Evolutionary conservation across 2,888 invertebrate species (phyloP).

Genomic region (Geotrupes spiniger): DNA sequence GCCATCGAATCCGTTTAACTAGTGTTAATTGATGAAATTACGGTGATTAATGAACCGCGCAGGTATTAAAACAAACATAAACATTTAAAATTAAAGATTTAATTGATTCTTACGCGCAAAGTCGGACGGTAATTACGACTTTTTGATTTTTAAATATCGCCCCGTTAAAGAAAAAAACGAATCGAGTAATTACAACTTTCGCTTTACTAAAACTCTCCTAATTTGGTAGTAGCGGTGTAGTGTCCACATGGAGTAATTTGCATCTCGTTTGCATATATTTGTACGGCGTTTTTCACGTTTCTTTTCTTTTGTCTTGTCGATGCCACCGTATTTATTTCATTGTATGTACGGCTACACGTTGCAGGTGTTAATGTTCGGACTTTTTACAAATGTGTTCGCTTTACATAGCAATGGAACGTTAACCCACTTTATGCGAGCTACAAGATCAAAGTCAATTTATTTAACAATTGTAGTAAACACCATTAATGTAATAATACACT

Average conservation of each 20-base stretch:
- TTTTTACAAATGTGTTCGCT: background rate
- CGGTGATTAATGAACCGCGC: no score
- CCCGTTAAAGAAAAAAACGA: constrained; percentile 11
- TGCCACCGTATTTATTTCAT: background rate
- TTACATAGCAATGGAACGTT: background rate
- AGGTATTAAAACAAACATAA: constrained; percentile 2
- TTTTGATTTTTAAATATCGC: constrained; percentile 4
- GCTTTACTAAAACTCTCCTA: constrained; percentile 19
- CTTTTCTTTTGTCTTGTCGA: background rate
- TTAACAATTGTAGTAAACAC: no score
- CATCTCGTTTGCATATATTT: constrained; percentile 18
- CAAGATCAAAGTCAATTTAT: no score
- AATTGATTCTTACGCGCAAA: constrained; percentile 4
- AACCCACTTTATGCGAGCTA: background rate
- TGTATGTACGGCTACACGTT: background rate
- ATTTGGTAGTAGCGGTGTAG: constrained; percentile 17
- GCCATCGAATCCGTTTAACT: no score
- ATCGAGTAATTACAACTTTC: constrained; percentile 20
- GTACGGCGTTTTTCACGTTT: constrained; percentile 4
- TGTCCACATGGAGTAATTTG: constrained; percentile 13
- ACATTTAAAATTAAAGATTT: constrained; percentile 1
- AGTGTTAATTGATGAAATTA: no score
- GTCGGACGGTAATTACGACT: background rate
- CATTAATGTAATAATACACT: no score
- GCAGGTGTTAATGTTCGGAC: background rate